phyloP scores from a whole-genome alignment of 2,888 invertebrate species.

The Megamerina dolium region DNA sequence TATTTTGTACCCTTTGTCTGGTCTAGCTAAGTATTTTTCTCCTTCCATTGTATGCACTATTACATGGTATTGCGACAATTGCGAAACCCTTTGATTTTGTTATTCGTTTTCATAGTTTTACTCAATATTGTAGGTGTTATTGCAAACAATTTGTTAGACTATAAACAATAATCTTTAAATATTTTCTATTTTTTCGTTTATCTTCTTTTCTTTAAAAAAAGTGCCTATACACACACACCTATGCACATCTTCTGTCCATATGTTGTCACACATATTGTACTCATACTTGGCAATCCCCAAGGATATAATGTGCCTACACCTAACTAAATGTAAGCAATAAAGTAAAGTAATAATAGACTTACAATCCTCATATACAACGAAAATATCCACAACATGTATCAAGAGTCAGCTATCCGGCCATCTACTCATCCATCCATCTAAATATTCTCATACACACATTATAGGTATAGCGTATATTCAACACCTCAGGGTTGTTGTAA shows the following conservation, averaged over 20 bases:
- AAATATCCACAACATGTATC: neutral
- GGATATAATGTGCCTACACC: slow-evolving; percentile 16
- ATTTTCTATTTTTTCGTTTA: neutral
- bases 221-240: too few relatives aligned
- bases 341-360: slow-evolving; percentile 28
- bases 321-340: too few relatives aligned
- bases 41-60: too few relatives aligned
- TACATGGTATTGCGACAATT: too few relatives aligned
- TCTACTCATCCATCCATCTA: too few relatives aligned
- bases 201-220: slow-evolving; percentile 9
- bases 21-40: too few relatives aligned
- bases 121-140: too few relatives aligned
- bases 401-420: too few relatives aligned
- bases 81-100: too few relatives aligned
- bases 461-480: neutral
- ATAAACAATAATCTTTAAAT: neutral
- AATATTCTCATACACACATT: too few relatives aligned
- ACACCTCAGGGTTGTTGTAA: slow-evolving; percentile 4
- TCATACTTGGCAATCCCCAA: neutral
- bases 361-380: slow-evolving; percentile 11
- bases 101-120: too few relatives aligned
- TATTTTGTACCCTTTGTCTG: too few relatives aligned
- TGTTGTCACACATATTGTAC: slow-evolving; percentile 20
- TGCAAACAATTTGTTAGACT: neutral
- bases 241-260: slow-evolving; percentile 12